Evolutionary conservation across 2,888 invertebrate genomes (phyloP).

Genomic region (Rhingia rostrata): DNA sequence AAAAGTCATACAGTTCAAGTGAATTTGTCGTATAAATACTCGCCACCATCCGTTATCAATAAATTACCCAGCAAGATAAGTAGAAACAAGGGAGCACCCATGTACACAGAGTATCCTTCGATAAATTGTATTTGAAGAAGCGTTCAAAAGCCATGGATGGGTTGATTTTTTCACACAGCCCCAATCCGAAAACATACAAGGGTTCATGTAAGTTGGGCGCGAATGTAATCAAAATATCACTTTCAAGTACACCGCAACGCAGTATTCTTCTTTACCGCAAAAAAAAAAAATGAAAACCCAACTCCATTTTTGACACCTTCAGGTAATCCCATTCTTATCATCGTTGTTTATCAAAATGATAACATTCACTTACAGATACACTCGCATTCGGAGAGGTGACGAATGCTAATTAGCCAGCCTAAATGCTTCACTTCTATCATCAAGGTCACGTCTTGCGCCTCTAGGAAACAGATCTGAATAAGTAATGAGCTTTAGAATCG

Average conservation of each 20-base stretch:
- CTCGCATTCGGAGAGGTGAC: too few species aligned
- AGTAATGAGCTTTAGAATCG: background rate
- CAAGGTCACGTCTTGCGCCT: background rate
- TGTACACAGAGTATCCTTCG: too few species aligned
- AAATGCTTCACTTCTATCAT: background rate
- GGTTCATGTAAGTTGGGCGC: background rate
- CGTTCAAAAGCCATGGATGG: too few species aligned
- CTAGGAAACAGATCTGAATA: background rate
- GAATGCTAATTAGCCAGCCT: background rate
- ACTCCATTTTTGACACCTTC: background rate
- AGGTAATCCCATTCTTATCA: background rate
- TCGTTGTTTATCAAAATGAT: too few species aligned
- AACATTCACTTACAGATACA: too few species aligned
- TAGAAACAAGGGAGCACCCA: too few species aligned
- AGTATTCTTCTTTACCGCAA: background rate
- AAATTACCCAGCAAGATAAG: too few species aligned
- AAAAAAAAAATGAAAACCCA: background rate
- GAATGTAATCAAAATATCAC: background rate
- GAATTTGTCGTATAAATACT: too few species aligned
- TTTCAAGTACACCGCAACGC: background rate
- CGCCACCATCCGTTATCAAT: too few species aligned
- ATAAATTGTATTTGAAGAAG: too few species aligned
- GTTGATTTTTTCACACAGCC: conserved; percentile 1
- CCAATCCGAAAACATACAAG: background rate
- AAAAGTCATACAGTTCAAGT: too few species aligned